Evolutionary conservation across 2,888 invertebrate genomes (phyloP).

Genomic region (Coelopa pilipes): DNA sequence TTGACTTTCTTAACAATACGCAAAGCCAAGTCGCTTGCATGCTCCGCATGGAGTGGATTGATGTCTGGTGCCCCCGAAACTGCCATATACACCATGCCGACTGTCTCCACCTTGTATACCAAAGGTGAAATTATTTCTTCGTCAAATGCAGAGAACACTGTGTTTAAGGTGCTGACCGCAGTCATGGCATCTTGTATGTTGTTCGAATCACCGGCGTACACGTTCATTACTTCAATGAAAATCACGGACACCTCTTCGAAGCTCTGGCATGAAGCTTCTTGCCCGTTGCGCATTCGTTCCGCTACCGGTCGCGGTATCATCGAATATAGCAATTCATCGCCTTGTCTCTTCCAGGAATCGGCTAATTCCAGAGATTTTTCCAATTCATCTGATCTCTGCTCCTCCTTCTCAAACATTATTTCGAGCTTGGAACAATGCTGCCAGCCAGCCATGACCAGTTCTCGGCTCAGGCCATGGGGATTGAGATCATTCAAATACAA

Average conservation of each 20-base stretch:
- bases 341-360: conserved; percentile 86
- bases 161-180: conserved; percentile 85
- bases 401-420: conserved; percentile 84
- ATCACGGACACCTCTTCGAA: conserved; percentile 67
- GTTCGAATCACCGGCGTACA: conserved; percentile 58
- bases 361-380: conserved; percentile 81
- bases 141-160: conserved; percentile 87
- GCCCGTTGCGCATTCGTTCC: conserved; percentile 80
- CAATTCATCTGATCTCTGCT: conserved; percentile 80
- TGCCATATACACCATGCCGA: conserved; percentile 92
- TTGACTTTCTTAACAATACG: conserved; percentile 78
- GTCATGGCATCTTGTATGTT: conserved; percentile 75
- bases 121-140: conserved; percentile 83
- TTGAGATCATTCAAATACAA: conserved; percentile 86
- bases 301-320: conserved; percentile 92
- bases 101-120: conserved; percentile 94
- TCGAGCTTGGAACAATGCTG: conserved; percentile 84
- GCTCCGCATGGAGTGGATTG: conserved; percentile 77
- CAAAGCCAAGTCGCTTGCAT: conserved; percentile 82
- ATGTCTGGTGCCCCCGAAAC: conserved; percentile 89
- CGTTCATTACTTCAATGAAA: conserved; percentile 64
- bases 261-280: conserved; percentile 83
- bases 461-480: conserved; percentile 84
- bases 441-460: conserved; percentile 86
- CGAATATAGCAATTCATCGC: conserved; percentile 87